phyloP scores from a whole-genome alignment of 2,797 vertebrate species.

The Enteromius thamalakanensis region DNA sequence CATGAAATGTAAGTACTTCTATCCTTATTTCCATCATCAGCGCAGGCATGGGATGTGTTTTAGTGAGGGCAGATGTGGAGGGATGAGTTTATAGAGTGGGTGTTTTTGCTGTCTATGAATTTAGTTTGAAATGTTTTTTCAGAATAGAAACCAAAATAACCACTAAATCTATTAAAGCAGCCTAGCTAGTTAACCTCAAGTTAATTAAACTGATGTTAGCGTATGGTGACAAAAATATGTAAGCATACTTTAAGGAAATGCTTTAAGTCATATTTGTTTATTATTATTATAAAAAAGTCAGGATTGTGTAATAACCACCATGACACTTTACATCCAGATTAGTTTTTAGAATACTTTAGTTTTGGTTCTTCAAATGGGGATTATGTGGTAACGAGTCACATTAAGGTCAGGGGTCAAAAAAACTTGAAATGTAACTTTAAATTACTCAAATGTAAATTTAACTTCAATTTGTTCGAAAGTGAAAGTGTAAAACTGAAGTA shows the following conservation, averaged over 20 bases:
- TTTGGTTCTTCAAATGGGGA: background rate
- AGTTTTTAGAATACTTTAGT: background rate
- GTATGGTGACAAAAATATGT: background rate
- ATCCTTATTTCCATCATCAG: background rate
- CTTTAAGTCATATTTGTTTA: background rate
- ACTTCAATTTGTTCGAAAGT: background rate
- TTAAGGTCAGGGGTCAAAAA: constrained; percentile 14
- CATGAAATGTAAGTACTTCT: constrained; percentile 63
- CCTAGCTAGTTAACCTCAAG: background rate
- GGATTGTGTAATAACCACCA: background rate
- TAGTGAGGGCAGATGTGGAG: constrained; percentile 3
- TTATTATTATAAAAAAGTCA: background rate
- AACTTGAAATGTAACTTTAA: background rate
- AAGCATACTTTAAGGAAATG: background rate
- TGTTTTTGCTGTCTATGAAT: background rate
- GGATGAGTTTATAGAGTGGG: background rate
- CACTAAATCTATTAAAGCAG: background rate
- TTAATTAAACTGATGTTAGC: background rate
- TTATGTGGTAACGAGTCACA: background rate
- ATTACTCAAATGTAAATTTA: background rate
- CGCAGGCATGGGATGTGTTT: background rate
- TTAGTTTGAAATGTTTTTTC: background rate
- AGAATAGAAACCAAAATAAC: background rate
- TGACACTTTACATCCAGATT: background rate
- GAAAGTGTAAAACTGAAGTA: background rate